These are phyloP conservation scores for Cyclophora punctaria DNA, from an alignment of 2,888 invertebrate genomes.

Conservation along the genomic window DNA sequence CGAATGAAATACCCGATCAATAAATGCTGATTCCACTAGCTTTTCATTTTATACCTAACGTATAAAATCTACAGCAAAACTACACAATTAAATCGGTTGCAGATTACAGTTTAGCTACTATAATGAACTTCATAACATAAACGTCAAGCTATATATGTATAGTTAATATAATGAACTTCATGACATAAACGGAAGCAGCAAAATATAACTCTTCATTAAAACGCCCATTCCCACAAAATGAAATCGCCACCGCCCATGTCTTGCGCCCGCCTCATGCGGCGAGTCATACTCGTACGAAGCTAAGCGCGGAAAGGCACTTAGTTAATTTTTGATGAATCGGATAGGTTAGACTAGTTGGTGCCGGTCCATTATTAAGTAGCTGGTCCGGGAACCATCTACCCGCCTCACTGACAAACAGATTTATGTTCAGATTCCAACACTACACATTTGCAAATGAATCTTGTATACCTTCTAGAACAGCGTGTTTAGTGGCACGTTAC, in stretches of 20 bases:
- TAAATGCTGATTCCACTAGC: too few species aligned
- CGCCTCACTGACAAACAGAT: slow-evolving; percentile 27
- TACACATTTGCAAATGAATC: not conserved
- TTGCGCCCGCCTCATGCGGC: not conserved
- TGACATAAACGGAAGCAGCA: too few species aligned
- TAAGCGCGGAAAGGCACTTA: slow-evolving; percentile 30
- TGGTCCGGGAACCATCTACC: not conserved
- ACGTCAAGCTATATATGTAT: too few species aligned
- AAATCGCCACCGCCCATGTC: slow-evolving; percentile 1
- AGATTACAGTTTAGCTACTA: too few species aligned
- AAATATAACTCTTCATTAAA: too few species aligned
- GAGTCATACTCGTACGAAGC: slow-evolving; percentile 1
- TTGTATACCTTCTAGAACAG: not conserved
- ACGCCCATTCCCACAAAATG: not conserved
- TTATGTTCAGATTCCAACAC: slow-evolving; percentile 16
- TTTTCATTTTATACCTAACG: too few species aligned
- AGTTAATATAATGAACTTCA: too few species aligned
- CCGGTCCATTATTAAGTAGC: slow-evolving; percentile 30
- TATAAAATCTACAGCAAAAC: too few species aligned
- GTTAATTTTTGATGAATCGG: slow-evolving; percentile 46
- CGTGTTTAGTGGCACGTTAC: slow-evolving; percentile 1
- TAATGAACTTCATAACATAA: too few species aligned
- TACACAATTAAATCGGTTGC: too few species aligned
- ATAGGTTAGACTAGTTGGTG: slow-evolving; percentile 33
- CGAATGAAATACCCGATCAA: too few species aligned